Base-by-base conservation (phyloP, 2,113 vertebrate genomes). In the Raja brachyura region DNA sequence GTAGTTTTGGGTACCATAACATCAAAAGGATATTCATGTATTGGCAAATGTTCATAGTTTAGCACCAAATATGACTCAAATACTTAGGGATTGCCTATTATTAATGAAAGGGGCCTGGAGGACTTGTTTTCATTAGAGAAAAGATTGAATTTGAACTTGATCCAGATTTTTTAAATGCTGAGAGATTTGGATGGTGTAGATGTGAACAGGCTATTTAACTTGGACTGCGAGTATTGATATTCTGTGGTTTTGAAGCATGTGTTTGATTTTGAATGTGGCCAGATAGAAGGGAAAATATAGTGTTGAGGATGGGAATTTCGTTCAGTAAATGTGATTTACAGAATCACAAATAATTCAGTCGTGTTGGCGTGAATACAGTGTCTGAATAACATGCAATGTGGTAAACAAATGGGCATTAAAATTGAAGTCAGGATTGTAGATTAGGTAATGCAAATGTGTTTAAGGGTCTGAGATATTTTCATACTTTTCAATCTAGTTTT, bases 231-330 rank as follows among this genome's bases (percentile, higher is more conserved):
- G 13, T 31, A 63, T n/a, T 33, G 59, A 63, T 63, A 88, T 63
- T 63, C 31, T 63, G 59, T 86, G 59, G 13, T 63, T 61, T 33
- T 61, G 61, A 63, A 88, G 28, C 59, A 66, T 59, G 56, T 86
- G n/a, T 88, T 63, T 63, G 83, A 88, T 88, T 88, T 88, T 88
- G 59, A n/a, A 63, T 88, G 59, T 88, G 59, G 83, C 59, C 59
- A 66, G n/a, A 88, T 63, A 6, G 13, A 31, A 85, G 54, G 48
- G 81, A 86, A 85, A 88, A 31, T 63, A 31, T 31, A 63, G 63
- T 66, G n/a, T 14, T 63, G 18, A 63, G 83, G 28, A n/a, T n/a
- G 14, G 11, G 59, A 33, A 63, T 63, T 33, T 88, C 28, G 63
- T 88, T 88, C 6, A n/a, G 11, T n/a, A 31, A 61, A 85, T 59